Base-by-base conservation (phyloP, 2,888 invertebrate genomes). In the Pemphredon lugubris region DNA sequence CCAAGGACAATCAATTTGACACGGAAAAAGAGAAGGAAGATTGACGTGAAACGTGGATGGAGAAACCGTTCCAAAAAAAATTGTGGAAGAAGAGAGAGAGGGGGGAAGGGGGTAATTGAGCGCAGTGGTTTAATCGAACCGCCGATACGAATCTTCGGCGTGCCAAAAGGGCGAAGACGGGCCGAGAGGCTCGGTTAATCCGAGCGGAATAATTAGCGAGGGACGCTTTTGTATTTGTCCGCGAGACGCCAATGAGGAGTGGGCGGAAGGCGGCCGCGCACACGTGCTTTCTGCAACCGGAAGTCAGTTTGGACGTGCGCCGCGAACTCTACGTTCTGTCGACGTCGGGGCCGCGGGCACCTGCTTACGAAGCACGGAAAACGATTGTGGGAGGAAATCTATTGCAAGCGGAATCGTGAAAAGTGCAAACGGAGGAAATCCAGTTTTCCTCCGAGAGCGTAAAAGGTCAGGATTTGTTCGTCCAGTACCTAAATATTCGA, bases 251-350 rank as follows among this genome's bases (percentile, higher is more conserved):
- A n/a, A 23, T 13, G 6, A 40, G 20, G 20, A 20, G 20, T 23
- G 40, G 32, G 14, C 60, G 71, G 71, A 64, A 71, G 45, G 64
- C 71, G 50, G 4, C n/a, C n/a, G n/a, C n/a, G n/a, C 39, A 59
- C 71, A 64, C 72, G 72, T 71, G 65, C 51, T 55, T 67, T 55
- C 51, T 13, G 64, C 53, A 34, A 53, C 59, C 74, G 74, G 74
- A 74, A 68, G 64, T 64, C 48, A 55, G 58, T 18, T 39, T 11
- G 73, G 54, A 73, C 73, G 72, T 73, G 73, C 59, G 45, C 39
- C 34, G 45, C 64, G 59, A 64, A 59, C 54, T 44, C 64, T 59
- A 42, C 66, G n/a, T n/a, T n/a, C 42, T 16, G 51, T 57, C 39
- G 51, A 30, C 26, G 39, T 63, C 63, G 16, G 16, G 26, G 23